Evolutionary conservation across 2,113 vertebrate species (phyloP).

Genomic region (Mungos mungo): DNA sequence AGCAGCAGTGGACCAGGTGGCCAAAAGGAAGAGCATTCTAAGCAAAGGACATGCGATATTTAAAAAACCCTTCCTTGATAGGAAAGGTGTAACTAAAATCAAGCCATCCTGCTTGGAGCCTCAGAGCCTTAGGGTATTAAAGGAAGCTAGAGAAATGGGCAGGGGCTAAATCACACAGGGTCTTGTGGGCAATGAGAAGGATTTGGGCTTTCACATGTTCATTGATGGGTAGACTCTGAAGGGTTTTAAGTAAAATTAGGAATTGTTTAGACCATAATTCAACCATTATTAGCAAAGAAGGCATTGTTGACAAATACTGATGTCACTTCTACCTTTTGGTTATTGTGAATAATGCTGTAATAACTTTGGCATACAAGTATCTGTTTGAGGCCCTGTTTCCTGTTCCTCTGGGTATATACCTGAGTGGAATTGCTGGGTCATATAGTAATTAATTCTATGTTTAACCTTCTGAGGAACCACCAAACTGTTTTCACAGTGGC

Average conservation of each 20-base stretch:
- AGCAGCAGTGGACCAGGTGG: not conserved
- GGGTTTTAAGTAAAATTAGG: not conserved
- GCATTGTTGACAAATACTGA: not conserved
- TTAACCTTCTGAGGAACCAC: not conserved
- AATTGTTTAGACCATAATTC: not conserved
- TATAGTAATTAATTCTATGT: not conserved
- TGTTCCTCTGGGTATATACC: not conserved
- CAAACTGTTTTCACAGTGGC: not conserved
- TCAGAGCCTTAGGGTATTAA: not conserved
- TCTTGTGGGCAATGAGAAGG: not conserved
- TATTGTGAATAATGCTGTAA: not conserved
- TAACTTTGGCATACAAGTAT: not conserved
- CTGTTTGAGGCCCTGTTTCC: not conserved
- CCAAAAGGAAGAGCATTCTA: not conserved
- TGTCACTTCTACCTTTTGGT: not conserved
- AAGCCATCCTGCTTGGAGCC: not conserved
- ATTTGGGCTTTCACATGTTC: not conserved
- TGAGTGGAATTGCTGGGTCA: not conserved
- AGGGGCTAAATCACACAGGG: not conserved
- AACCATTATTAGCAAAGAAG: not conserved
- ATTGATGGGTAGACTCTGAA: not conserved
- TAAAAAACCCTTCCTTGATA: not conserved
- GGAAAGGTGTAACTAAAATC: not conserved
- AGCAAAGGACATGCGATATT: not conserved
- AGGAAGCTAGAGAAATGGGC: not conserved